Evolutionary conservation across 2,888 invertebrate species (phyloP), one percentile per base, ranked within the genome.

Genomic region (Tenthredo mesomela): DNA sequence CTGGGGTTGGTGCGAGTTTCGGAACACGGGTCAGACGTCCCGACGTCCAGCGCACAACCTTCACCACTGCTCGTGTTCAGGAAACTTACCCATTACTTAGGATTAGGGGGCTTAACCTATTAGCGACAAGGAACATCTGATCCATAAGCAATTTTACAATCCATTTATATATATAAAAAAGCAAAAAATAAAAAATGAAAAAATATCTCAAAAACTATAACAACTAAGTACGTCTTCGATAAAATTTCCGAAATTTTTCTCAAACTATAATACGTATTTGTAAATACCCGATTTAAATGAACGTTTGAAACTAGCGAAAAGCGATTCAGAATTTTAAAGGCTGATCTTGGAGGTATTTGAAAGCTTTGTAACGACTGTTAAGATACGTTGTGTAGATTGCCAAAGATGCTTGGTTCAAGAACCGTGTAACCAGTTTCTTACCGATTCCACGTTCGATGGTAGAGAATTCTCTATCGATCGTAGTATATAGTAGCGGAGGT

Each of bases 1-100:
- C 80, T 80, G 40, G 80, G 80, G 58, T 33, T 67, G 43, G 82
- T 37, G 10, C 65, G 82, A 82, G 82, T 82, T 82, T 67, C n/a
- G n/a, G 67, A 70, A 82, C 82, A 70, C 82, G 67, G 80, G 80
- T 80, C 80, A 67, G 82, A 82, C 82, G 70, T 29, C 47, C 29
- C 47, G 82, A 82, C 67, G 67, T 82, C 67, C 82, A 82, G 33
- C 67, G 43, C 40, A 21, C 58, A 80, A 80, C 61, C 80, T 80
- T 58, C 80, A 18, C 58, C 25, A 21, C 25, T 54, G 29, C 54
- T 77, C 33, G 47, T 33, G 47, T 29, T 54, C 77, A 54, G 77
- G 50, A 77, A 73, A 77, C 77, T 50, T 50, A 29, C 18, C 33
- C 77, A 77, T 77, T 50, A 67, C 82, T 29, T 82, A 43, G 29